Evolutionary conservation across 1,140 invertebrate genomes (phyloP).

Genomic region (Panagrolaimus sp.): DNA sequence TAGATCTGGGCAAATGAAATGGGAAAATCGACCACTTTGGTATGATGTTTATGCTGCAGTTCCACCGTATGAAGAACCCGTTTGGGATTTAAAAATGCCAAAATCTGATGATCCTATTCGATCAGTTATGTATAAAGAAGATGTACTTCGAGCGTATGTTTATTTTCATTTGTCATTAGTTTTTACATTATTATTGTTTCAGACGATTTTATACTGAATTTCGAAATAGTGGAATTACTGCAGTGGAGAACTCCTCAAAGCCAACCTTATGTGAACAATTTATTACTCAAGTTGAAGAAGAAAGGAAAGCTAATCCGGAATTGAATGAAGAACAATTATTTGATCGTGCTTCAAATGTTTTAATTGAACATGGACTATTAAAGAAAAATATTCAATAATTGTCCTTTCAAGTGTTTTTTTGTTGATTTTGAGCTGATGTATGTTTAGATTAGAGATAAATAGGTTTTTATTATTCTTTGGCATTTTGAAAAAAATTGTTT

Average conservation of each 20-base stretch:
- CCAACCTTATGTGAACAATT: background rate
- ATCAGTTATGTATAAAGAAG: constrained; percentile 78
- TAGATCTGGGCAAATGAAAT: constrained; percentile 69
- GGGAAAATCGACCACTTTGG: constrained; percentile 78
- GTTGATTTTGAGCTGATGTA: too few relatives aligned
- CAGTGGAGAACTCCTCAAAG: constrained; percentile 1
- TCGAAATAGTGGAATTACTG: background rate
- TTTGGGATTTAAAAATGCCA: constrained; percentile 67
- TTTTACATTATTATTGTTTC: too few relatives aligned
- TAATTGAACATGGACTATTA: background rate
- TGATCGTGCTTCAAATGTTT: background rate
- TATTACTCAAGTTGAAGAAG: background rate
- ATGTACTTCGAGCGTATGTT: constrained; percentile 58
- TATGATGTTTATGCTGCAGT: constrained; percentile 82
- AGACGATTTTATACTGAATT: background rate
- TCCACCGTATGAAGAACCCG: constrained; percentile 75
- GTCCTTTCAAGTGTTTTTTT: too few relatives aligned
- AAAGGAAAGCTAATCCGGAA: background rate
- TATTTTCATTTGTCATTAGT: too few relatives aligned
- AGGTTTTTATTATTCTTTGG: too few relatives aligned
- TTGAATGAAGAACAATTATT: background rate
- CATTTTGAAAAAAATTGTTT: too few relatives aligned
- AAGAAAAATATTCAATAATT: too few relatives aligned
- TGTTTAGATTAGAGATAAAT: too few relatives aligned
- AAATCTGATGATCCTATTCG: constrained; percentile 63